Conservation (phyloP, 2,888 invertebrate species). For the Latheticus oryzae region DNA sequence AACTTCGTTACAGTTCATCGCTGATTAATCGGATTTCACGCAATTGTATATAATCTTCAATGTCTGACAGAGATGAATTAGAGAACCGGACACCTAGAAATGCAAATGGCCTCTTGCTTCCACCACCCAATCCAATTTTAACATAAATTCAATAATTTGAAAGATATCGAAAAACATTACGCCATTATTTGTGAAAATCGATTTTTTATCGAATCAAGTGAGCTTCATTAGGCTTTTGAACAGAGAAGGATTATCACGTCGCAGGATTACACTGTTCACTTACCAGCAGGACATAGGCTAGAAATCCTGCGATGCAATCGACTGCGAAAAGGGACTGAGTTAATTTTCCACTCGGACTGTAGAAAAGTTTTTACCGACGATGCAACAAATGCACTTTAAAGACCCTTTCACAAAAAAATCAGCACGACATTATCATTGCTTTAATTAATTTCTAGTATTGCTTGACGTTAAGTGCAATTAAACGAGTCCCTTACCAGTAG, state of each 20-base stretch:
- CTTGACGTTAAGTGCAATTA: conserved; percentile 29
- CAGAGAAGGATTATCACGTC: conserved; percentile 51
- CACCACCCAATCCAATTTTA: too few relatives aligned
- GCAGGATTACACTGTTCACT: conserved; percentile 45
- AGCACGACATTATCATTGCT: neutral
- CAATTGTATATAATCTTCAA: conserved; percentile 31
- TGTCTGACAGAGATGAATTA: conserved; percentile 53
- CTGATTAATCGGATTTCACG: conserved; percentile 28
- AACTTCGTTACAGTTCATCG: conserved; percentile 39
- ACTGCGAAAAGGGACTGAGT: conserved; percentile 25
- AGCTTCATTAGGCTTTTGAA: conserved; percentile 47
- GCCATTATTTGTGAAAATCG: too few relatives aligned
- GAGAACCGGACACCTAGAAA: conserved; percentile 51
- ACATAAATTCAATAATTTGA: too few relatives aligned
- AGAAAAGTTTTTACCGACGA: conserved; percentile 9
- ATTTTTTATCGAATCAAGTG: conserved; percentile 30
- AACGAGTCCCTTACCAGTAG: conserved; percentile 32
- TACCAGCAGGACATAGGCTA: conserved; percentile 33
- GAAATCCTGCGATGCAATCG: conserved; percentile 33
- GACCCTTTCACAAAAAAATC: too few relatives aligned
- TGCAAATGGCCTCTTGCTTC: conserved; percentile 56
- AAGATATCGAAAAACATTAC: too few relatives aligned
- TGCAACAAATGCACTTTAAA: conserved; percentile 26
- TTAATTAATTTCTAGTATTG: conserved; percentile 10
- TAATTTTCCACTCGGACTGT: conserved; percentile 29